A percentile compares a stretch with the other conserved stretches of the same genome.
Conservation (phyloP, 2,797 vertebrate species). For the Tachyglossus aculeatus region DNA sequence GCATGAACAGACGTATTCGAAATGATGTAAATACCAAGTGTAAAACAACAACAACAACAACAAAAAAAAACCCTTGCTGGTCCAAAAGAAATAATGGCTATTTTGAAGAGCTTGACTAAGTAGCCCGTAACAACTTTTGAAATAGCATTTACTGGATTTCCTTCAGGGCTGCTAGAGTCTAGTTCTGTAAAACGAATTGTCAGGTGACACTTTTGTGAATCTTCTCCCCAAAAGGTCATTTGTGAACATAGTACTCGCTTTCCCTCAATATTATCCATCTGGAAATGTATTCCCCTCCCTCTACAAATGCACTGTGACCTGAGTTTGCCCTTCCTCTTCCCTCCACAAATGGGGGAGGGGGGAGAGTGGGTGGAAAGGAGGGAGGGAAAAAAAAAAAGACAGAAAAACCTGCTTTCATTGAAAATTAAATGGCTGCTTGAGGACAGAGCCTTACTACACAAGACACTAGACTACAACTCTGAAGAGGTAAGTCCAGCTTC, state of each 20-base stretch:
- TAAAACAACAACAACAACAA: too few species aligned
- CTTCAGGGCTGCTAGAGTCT: background rate
- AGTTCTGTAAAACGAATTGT: too few species aligned
- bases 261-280: background rate
- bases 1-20: background rate
- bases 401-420: slow-evolving; percentile 1
- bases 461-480: slow-evolving; percentile 36
- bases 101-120: background rate
- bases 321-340: too few species aligned
- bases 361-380: too few species aligned
- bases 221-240: background rate
- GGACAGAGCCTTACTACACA: slow-evolving; percentile 51
- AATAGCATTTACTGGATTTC: too few species aligned
- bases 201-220: background rate
- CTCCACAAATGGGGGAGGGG: too few species aligned
- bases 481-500: slow-evolving; percentile 62
- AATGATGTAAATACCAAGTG: slow-evolving; percentile 14
- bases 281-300: slow-evolving; percentile 1
- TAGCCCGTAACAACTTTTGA: slow-evolving; percentile 2
- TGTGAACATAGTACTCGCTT: slow-evolving; percentile 16
- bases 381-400: slow-evolving; percentile 3
- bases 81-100: background rate
- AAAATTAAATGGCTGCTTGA: slow-evolving; percentile 55
- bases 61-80: background rate
- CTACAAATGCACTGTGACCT: background rate